Conservation (phyloP, 2,888 invertebrate genomes). For the Leptopilina myrica region DNA sequence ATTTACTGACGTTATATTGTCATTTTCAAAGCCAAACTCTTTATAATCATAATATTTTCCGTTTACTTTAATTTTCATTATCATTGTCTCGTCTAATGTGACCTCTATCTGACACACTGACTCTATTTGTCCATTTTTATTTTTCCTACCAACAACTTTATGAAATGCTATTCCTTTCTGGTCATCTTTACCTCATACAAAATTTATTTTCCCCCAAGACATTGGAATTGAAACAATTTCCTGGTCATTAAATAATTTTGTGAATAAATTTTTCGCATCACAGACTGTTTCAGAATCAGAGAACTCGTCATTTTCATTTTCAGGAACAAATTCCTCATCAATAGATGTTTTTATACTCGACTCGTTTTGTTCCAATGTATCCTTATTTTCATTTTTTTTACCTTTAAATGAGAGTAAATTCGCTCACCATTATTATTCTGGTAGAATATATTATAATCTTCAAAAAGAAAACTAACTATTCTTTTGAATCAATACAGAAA, state of each 20-base stretch:
- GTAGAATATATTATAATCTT: too few species aligned
- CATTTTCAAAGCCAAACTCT: not conserved
- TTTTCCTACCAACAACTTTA: not conserved
- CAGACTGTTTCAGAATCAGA: too few species aligned
- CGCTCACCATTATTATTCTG: too few species aligned
- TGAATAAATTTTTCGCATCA: not conserved
- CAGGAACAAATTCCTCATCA: too few species aligned
- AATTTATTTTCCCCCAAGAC: conserved; percentile 3
- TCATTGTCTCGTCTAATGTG: not conserved
- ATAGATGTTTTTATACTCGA: too few species aligned
- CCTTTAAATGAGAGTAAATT: too few species aligned
- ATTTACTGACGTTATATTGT: not conserved
- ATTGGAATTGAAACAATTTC: not conserved
- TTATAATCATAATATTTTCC: not conserved
- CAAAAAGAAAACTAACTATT: too few species aligned
- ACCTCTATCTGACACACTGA: not conserved
- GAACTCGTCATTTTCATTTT: too few species aligned
- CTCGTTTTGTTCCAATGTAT: too few species aligned
- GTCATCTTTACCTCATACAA: not conserved
- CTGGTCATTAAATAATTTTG: not conserved
- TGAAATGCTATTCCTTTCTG: not conserved
- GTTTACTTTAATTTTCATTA: not conserved
- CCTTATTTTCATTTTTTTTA: too few species aligned
- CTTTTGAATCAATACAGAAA: too few species aligned
- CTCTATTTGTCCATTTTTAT: not conserved